A percentile compares a stretch with the other conserved stretches of the same genome.
Conservation (phyloP, 1,140 invertebrate species). For the Galendromus occidentalis region DNA sequence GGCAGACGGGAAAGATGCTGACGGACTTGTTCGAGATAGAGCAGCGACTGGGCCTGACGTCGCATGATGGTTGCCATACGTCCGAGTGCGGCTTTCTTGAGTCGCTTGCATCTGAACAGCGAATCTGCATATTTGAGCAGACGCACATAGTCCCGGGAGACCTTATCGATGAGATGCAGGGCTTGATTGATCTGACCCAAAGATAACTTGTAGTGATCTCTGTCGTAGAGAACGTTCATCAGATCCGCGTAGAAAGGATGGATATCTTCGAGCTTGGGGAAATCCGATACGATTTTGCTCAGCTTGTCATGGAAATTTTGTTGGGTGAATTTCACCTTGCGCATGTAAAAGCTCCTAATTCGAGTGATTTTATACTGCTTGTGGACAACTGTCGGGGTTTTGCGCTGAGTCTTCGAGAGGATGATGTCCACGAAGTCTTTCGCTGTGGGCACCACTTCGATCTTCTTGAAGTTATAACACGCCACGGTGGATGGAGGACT, state of each 20-base stretch:
- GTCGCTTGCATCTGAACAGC: conserved; percentile 86
- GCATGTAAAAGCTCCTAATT: conserved; percentile 87
- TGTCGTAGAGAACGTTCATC: conserved; percentile 98
- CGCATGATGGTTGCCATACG: conserved; percentile 98
- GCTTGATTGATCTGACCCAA: conserved; percentile 96
- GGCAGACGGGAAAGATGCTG: conserved; percentile 96
- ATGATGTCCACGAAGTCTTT: conserved; percentile 98
- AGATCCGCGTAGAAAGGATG: conserved; percentile 99
- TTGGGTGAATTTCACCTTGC: conserved; percentile 94
- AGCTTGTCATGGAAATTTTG: conserved; percentile 94
- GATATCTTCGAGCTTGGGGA: conserved; percentile 93
- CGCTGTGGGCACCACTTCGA: conserved; percentile 76
- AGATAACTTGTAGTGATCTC: conserved; percentile 97
- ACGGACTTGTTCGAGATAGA: conserved; percentile 96
- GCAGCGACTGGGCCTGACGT: conserved; percentile 72
- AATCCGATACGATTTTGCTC: conserved; percentile 87
- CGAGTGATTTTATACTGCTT: conserved; percentile 90
- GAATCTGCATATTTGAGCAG: conserved; percentile 91
- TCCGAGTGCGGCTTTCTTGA: conserved; percentile 87
- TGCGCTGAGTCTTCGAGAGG: conserved; percentile 92
- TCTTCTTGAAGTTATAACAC: conserved; percentile 96
- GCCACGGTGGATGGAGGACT: conserved; percentile 31
- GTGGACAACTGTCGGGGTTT: conserved; percentile 95
- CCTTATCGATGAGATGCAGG: conserved; percentile 85
- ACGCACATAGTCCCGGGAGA: conserved; percentile 84